Percentiles rank a stretch among this genome's conserved stretches.
phyloP scores from a whole-genome alignment of 1,140 invertebrate species.

The Anadara kagoshimensis region DNA sequence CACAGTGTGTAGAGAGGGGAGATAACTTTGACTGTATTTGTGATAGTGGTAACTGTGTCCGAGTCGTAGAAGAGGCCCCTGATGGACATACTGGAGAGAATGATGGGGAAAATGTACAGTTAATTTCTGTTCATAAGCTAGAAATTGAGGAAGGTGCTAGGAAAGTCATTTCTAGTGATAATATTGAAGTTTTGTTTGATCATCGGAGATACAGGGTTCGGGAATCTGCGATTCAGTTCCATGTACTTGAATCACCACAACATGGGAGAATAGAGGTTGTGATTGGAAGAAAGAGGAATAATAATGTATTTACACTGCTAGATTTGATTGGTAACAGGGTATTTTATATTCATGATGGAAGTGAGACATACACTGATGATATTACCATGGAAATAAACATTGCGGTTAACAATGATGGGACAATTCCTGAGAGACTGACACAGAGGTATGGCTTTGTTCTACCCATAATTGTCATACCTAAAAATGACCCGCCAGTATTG shows the following conservation, averaged over 20 bases:
- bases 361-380: slow-evolving; percentile 88
- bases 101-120: slow-evolving; percentile 30
- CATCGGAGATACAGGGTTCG: slow-evolving; percentile 86
- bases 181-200: slow-evolving; percentile 89
- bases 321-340: slow-evolving; percentile 86
- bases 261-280: slow-evolving; percentile 82
- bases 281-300: slow-evolving; percentile 67
- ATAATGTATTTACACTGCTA: slow-evolving; percentile 80
- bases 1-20: slow-evolving; percentile 86
- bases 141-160: slow-evolving; percentile 86
- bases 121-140: slow-evolving; percentile 79
- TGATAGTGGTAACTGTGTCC: slow-evolving; percentile 77
- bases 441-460: slow-evolving; percentile 86
- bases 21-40: slow-evolving; percentile 89
- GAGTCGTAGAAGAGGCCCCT: slow-evolving; percentile 11
- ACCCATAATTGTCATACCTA: slow-evolving; percentile 87
- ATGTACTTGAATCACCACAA: slow-evolving; percentile 84
- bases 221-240: slow-evolving; percentile 87
- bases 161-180: slow-evolving; percentile 83
- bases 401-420: slow-evolving; percentile 77
- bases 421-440: slow-evolving; percentile 49
- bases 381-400: slow-evolving; percentile 90
- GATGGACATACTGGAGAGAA: not conserved
- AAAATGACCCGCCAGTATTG: slow-evolving; percentile 91
- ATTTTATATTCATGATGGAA: slow-evolving; percentile 91